Base-by-base conservation (phyloP, 2,113 vertebrate genomes). In the Nestor notabilis region DNA sequence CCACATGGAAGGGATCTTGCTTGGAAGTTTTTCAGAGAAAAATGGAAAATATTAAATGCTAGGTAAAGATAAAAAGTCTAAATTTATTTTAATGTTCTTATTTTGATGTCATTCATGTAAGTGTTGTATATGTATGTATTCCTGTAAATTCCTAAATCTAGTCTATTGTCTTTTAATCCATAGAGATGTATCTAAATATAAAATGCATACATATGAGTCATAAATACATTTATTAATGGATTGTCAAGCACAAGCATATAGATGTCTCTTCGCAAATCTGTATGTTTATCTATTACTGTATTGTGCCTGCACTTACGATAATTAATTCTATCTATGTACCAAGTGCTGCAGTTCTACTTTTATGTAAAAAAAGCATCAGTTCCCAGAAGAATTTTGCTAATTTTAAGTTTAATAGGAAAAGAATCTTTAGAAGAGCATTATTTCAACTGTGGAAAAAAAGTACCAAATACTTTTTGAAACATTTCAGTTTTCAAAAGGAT, bases 11-110 rank as follows among this genome's bases (percentile, higher is more conserved):
- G 99, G 39, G 99, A 99, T 95, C 98, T 99, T 93, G 99, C 99
- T 89, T 99, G 99, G 99, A 99, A 98, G 75, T 99, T 99, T 98
- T 99, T 99, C 98, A 98, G 99, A 92, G 99, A 99, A 86, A 99
- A 99, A 97, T 99, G 99, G 99, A 99, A 99, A 96, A 97, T 99
- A 97, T 87, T 99, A 74, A 99, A 99, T 96, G 98, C 99, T 37
- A 99, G 99, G 99, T 99, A 98, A 87, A 77, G 43, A 92, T 86
- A 50, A 92, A n/a, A 93, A 56, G 47, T 89, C 24, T 63, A 13
- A 64, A 44, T 89, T 80, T 89, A 68, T 74, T 90, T 90, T 50
- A 1, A 35, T 69, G 86, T 60, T 77, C 17, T 64, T 71, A 28
- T 78, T 46, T 86, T 84, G 5, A 37, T 41, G 14, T 76, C 52